Percentiles rank a stretch among this genome's conserved stretches.
These are phyloP conservation scores for Cuniculus paca DNA, from an alignment of 2,797 vertebrate species.

Conservation along the genomic window DNA sequence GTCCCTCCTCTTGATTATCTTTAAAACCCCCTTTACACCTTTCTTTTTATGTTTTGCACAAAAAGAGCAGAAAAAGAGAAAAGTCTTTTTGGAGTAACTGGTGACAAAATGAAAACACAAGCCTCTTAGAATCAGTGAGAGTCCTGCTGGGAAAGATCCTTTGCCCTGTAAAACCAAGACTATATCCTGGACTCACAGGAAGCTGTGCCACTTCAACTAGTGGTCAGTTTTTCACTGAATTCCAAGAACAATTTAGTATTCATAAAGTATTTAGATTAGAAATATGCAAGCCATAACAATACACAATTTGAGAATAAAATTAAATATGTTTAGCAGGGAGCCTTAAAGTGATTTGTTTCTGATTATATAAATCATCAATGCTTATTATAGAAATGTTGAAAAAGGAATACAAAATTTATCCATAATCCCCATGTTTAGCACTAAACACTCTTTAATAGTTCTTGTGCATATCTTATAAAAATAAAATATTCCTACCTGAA, in stretches of 20 bases:
- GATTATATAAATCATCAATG: not conserved
- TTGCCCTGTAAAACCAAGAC: not conserved
- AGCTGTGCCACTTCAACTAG: not conserved
- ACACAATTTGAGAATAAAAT: slow-evolving; percentile 40
- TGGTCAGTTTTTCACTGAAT: not conserved
- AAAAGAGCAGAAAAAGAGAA: slow-evolving; percentile 47
- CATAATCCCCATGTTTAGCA: not conserved
- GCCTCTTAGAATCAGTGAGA: not conserved
- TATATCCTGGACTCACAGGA: not conserved
- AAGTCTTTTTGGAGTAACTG: slow-evolving; percentile 1
- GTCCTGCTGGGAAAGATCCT: not conserved
- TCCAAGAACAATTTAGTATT: slow-evolving; percentile 35
- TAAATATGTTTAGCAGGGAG: slow-evolving; percentile 8
- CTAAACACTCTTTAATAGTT: not conserved
- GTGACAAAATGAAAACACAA: not conserved
- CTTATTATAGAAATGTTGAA: slow-evolving; percentile 17
- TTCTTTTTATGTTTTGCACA: slow-evolving; percentile 4
- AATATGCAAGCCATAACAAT: slow-evolving; percentile 7
- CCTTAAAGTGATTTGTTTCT: slow-evolving; percentile 47
- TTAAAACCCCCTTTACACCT: slow-evolving; percentile 12
- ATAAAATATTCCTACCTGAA: slow-evolving; percentile 46
- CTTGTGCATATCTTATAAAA: slow-evolving; percentile 3
- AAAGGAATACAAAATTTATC: slow-evolving; percentile 44
- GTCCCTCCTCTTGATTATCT: not conserved
- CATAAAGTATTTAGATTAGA: slow-evolving; percentile 1